Evolutionary conservation across 2,888 invertebrate species (phyloP).

Genomic region (Orchesellides sinensis): DNA sequence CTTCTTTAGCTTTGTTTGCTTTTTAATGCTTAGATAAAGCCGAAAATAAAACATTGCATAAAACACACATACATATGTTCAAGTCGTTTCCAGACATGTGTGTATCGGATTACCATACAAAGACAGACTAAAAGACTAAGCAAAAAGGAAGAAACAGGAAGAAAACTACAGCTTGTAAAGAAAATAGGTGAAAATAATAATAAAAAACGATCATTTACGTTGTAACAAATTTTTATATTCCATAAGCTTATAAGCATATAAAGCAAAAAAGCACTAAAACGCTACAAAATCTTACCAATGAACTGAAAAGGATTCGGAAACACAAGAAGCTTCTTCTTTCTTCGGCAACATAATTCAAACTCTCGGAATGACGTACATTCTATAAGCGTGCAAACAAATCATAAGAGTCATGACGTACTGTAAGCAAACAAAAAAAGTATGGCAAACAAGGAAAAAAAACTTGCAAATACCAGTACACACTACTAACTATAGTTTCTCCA

Average conservation of each 20-base stretch:
- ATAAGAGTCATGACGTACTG: conserved; percentile 66
- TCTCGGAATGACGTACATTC: conserved; percentile 66
- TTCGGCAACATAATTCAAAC: conserved; percentile 67
- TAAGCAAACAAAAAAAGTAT: conserved; percentile 64
- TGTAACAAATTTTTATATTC: neutral
- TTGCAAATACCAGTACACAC: conserved; percentile 44
- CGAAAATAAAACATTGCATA: too few relatives aligned
- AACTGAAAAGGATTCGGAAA: conserved; percentile 65
- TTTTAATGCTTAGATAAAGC: neutral
- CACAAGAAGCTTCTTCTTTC: conserved; percentile 64
- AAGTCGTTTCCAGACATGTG: too few relatives aligned
- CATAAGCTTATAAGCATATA: neutral
- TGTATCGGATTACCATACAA: neutral
- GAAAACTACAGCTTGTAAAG: neutral
- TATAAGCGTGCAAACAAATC: conserved; percentile 68
- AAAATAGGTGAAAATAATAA: neutral
- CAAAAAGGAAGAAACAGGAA: conserved; percentile 10
- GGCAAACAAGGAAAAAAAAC: conserved; percentile 25
- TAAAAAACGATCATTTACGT: neutral
- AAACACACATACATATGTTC: too few relatives aligned
- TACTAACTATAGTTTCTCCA: neutral
- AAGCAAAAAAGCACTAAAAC: neutral
- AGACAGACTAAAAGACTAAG: neutral
- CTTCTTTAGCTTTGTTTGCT: neutral
- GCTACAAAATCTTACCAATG: conserved; percentile 47